Evolutionary conservation across 2,113 vertebrate genomes (phyloP), one percentile per base, ranked within the genome.

Genomic region (Apus apus): DNA sequence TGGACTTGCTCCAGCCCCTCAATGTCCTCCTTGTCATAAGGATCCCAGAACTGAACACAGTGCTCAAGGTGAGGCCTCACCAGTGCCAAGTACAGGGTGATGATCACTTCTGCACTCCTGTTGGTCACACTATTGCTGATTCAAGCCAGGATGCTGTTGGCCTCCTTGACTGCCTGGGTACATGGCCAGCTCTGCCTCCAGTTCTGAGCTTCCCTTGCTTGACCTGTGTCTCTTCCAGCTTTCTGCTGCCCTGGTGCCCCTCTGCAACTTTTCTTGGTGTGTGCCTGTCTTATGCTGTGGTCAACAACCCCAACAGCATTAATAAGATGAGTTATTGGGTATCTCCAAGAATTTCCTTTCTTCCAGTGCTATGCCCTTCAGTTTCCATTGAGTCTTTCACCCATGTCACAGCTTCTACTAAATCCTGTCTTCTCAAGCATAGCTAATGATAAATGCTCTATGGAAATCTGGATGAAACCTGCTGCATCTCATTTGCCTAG

Each of bases 401-500:
- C 83, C 62, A 20, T 48, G 82, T 73, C 82, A 85, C 25, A 23
- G 82, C 77, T 80, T 91, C 82, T 53, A 11, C 91, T 94, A 85
- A 94, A 89, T 72, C 68, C 73, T 90, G 80, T 84, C 94, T 92
- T 15, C 83, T 67, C 73, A 60, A 65, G 93, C 91, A 86, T 50
- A 93, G 86, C 93, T 93, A 81, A 86, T 95, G 93, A 93, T 83
- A 94, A 96, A 96, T 90, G 88, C 68, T 86, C 82, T 70, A 19
- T 93, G 95, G 94, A 96, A 95, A 95, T 93, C 79, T 83, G 90
- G 88, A 70, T 86, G 95, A 96, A 95, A 96, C 96, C 95, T 97
- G 90, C 95, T 97, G 95, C 95, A 93, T 96, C 93, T 95, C 94
- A 96, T 94, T 96, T 96, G 91, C 94, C 70, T 94, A 36, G 93